Evolutionary conservation across 2,797 vertebrate species (phyloP).

Genomic region (Coreius guichenoti): DNA sequence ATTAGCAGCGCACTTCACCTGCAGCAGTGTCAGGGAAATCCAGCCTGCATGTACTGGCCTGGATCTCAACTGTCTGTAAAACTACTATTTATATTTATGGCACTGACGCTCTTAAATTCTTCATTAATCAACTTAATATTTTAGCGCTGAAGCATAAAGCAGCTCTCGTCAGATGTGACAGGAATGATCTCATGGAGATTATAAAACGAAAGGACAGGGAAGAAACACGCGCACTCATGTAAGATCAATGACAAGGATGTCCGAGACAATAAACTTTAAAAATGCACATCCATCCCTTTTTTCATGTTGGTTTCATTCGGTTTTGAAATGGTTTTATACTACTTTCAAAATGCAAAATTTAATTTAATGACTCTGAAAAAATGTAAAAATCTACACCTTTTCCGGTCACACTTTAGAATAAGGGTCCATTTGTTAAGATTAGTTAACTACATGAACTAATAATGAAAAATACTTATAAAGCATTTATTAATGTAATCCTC

Average conservation of each 20-base stretch:
- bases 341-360: not conserved
- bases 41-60: constrained; percentile 53
- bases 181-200: constrained; percentile 68
- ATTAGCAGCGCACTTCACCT: constrained; percentile 62
- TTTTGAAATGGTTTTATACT: not conserved
- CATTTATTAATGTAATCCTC: not conserved
- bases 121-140: constrained; percentile 82
- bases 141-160: constrained; percentile 73
- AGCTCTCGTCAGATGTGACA: constrained; percentile 68
- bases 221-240: constrained; percentile 15
- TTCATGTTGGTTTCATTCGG: not conserved
- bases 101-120: constrained; percentile 72
- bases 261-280: not conserved
- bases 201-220: constrained; percentile 24
- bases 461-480: too few relatives aligned
- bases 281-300: not conserved
- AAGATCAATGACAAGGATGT: constrained; percentile 53
- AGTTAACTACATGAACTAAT: not conserved
- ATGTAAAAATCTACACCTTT: not conserved
- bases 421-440: not conserved
- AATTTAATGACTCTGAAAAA: not conserved
- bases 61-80: constrained; percentile 61
- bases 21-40: constrained; percentile 16
- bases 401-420: too few relatives aligned
- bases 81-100: constrained; percentile 80